These are phyloP conservation scores for Papilio elwesi DNA, from an alignment of 2,888 invertebrate genomes.

Conservation along the genomic window DNA sequence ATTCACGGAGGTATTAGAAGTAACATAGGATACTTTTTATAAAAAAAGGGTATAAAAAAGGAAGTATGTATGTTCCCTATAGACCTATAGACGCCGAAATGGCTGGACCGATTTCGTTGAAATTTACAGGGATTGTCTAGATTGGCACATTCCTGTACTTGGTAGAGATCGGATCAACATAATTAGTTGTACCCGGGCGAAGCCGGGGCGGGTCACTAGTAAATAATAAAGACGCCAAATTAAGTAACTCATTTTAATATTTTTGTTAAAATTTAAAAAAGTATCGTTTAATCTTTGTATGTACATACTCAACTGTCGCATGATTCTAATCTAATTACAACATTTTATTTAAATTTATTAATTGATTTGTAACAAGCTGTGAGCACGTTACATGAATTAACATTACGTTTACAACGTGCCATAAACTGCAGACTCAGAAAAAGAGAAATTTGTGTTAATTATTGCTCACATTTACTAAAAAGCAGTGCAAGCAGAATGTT, in stretches of 20 bases:
- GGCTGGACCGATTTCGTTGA: no score
- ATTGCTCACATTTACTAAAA: constrained; percentile 18
- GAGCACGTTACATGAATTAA: constrained; percentile 13
- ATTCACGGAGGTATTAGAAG: no score
- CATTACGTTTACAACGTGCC: not conserved
- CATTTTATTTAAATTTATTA: constrained; percentile 27
- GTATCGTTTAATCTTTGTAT: not conserved
- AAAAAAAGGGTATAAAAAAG: no score
- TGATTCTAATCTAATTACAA: not conserved
- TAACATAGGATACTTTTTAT: no score
- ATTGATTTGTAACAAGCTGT: constrained; percentile 21
- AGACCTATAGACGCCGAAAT: no score
- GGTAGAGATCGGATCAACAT: no score
- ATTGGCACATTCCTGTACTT: no score
- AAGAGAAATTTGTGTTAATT: constrained; percentile 25
- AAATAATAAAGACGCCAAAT: not conserved
- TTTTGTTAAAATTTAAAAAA: not conserved
- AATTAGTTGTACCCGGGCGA: no score
- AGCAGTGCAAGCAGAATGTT: constrained; percentile 9
- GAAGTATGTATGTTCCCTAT: no score
- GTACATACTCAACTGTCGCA: not conserved
- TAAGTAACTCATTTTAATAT: not conserved
- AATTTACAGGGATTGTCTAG: no score
- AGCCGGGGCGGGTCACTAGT: no score
- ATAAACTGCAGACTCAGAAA: constrained; percentile 10